Base-by-base conservation (phyloP, 2,113 vertebrate genomes). In the Festucalex cinctus region DNA sequence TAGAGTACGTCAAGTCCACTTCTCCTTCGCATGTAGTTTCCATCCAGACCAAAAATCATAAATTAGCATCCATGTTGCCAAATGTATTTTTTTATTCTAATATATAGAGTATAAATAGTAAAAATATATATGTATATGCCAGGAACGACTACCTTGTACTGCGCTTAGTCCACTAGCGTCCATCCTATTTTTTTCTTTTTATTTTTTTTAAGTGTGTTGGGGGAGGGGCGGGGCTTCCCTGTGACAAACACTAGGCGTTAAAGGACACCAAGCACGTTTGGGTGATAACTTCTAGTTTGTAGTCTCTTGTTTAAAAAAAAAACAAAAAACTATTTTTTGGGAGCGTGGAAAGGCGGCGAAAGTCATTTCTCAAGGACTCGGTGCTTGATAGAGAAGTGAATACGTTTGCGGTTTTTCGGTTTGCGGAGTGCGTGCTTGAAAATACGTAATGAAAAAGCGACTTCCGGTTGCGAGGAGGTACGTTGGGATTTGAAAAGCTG, bases 111-210 rank as follows among this genome's bases (percentile, higher is more conserved):
- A 66, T 78, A 78, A 74, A 77, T 82, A 74, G 77, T 60, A 61
- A 79, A 83, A 68, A 87, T 80, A 56, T 82, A 75, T 91, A 79
- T 88, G 86, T 88, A 82, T 79, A 77, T 85, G 74, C 81, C 72
- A 83, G 76, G 63, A 75, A 82, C 20, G 72, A 69, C 75, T 66
- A 76, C 51, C 68, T 44, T 68, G 35, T 51, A 46, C 17, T 46
- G 16, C 16, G 9, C 20, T 63, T 74, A 32, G 54, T 57, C 26
- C 26, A 32, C 9, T 62, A 62, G 60, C 10, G 3, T 62, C 13
- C 37, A 6, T 26, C 22, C 61, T 70, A 69, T 36, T 56, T 37
- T 46, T 57, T 54, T 49, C 3, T 68, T 60, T 72, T n/a, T n/a
- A n/a, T n/a, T 41, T 32, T 41, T 59, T 60, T 61, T 36, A 58